Percentiles rank a stretch among this genome's conserved stretches.
phyloP scores from a whole-genome alignment of 2,797 vertebrate species.

The Stomatorhinus walkeri region DNA sequence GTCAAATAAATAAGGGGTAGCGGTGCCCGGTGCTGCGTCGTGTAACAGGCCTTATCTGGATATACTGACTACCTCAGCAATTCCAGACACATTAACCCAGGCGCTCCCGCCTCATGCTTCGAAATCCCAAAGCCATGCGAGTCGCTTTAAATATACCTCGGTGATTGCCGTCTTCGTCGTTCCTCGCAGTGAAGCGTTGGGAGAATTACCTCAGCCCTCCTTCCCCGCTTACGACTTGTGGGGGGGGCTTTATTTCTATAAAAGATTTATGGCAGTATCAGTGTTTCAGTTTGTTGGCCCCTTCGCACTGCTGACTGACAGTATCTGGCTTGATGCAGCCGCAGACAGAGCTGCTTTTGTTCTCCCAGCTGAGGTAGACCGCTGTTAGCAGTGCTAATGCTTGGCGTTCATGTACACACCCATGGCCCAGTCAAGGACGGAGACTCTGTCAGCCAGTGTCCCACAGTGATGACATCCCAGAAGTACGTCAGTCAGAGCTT shows the following conservation, averaged over 20 bases:
- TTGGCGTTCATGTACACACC: slow-evolving; percentile 22
- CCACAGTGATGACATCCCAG: background rate
- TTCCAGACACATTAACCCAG: slow-evolving; percentile 37
- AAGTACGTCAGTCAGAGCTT: background rate
- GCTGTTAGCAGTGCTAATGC: slow-evolving; percentile 44
- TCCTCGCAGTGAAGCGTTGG: slow-evolving; percentile 66
- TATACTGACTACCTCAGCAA: slow-evolving; percentile 56
- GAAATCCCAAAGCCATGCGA: slow-evolving; percentile 69
- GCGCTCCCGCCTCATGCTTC: slow-evolving; percentile 11
- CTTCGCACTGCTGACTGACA: slow-evolving; percentile 61
- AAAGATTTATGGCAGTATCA: slow-evolving; percentile 74
- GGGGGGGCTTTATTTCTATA: slow-evolving; percentile 71
- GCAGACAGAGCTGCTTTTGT: slow-evolving; percentile 18
- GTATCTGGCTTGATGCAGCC: slow-evolving; percentile 55
- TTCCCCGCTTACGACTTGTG: slow-evolving; percentile 60
- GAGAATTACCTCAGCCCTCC: slow-evolving; percentile 71
- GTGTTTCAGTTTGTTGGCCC: slow-evolving; percentile 60
- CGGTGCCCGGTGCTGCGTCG: slow-evolving; percentile 45
- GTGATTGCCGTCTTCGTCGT: slow-evolving; percentile 72
- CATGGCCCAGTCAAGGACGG: background rate
- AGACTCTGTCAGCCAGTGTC: background rate
- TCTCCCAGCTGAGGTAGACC: slow-evolving; percentile 26
- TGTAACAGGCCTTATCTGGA: slow-evolving; percentile 67
- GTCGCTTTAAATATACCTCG: slow-evolving; percentile 71
- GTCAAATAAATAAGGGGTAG: background rate